Base-by-base conservation (phyloP, 2,888 invertebrate genomes). In the Trichopoda pennipes region DNA sequence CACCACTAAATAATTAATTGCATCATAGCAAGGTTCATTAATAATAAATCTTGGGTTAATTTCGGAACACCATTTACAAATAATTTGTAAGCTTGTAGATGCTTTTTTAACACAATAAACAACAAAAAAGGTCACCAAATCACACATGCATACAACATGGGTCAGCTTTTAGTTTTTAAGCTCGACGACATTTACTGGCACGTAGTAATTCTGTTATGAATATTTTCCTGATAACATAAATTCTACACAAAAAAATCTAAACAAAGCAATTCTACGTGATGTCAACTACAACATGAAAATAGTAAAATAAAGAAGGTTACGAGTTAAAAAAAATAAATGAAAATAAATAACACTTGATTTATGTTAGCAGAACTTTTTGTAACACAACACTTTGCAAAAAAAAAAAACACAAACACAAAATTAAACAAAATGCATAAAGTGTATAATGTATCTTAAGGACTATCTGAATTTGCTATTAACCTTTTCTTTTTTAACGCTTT, bases 161-260 rank as follows among this genome's bases (percentile, higher is more conserved):
- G 79, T 64, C 68, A 74, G 68, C 70, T 69, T 47, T 58, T 58
- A 56, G 63, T 28, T 56, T 76, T 76, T 58, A 70, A 70, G 60
- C 64, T 70, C 32, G 53, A 58, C 58, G 58, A 75, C 58, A 60
- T 58, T 80, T 70, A 53, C 77, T 63, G 60, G 61, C 81, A 81
- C 81, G 81, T 81, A 81, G 16, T 51, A 58, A 60, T 69, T 80
- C 49, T 72, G 77, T 72, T 73, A 73, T 81, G 81, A 77, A 81
- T 81, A 81, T 73, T 81, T 81, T 81, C 42, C 64, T 68, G 69
- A 60, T 64, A 81, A 76, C 81, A 68, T 32, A 68, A 64, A 55
- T 28, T 63, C 49, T 49, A 44, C 38, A 32, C 19, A 49, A 23
- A 51, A 70, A 17, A 66, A 80, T 49, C 69, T 69, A 69, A 69